Percentiles rank a stretch among this genome's conserved stretches.
phyloP scores from a whole-genome alignment of 2,797 vertebrate genomes.

The Sebastes steindachneri region DNA sequence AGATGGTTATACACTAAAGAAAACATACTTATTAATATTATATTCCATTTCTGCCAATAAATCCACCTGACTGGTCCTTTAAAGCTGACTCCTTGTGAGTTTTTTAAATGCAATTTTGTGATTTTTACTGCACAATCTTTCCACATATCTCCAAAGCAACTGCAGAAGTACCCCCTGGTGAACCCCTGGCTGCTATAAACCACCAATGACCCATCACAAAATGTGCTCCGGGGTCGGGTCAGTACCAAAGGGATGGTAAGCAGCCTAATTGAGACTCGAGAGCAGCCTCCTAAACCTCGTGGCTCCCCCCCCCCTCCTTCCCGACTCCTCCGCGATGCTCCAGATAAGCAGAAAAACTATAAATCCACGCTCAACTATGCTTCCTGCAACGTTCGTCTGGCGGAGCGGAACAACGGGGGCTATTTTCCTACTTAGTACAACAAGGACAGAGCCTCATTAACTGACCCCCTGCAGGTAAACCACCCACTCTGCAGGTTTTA shows the following conservation, averaged over 20 bases:
- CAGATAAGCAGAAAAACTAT: background rate
- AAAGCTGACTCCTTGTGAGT: too few species aligned
- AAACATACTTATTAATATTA: too few species aligned
- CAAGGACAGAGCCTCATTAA: constrained; percentile 43
- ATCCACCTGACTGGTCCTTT: too few species aligned
- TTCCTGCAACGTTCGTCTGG: background rate
- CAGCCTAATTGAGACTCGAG: background rate
- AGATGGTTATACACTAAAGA: too few species aligned
- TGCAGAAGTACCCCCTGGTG: background rate
- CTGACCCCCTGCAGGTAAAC: constrained; percentile 50
- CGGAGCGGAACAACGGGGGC: constrained; percentile 27
- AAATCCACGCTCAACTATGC: background rate
- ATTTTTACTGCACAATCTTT: background rate
- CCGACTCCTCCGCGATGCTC: background rate
- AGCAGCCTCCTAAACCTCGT: background rate
- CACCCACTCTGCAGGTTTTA: constrained; percentile 27
- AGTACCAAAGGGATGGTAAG: constrained; percentile 3
- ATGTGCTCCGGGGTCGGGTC: constrained; percentile 9
- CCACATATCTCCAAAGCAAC: background rate
- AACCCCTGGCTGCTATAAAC: background rate
- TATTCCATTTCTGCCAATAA: too few species aligned
- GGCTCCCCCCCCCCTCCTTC: background rate
- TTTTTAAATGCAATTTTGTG: background rate
- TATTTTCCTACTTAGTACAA: constrained; percentile 47
- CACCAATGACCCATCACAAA: background rate